Base-by-base conservation (phyloP, 2,888 invertebrate species). In the Ceramica pisi region DNA sequence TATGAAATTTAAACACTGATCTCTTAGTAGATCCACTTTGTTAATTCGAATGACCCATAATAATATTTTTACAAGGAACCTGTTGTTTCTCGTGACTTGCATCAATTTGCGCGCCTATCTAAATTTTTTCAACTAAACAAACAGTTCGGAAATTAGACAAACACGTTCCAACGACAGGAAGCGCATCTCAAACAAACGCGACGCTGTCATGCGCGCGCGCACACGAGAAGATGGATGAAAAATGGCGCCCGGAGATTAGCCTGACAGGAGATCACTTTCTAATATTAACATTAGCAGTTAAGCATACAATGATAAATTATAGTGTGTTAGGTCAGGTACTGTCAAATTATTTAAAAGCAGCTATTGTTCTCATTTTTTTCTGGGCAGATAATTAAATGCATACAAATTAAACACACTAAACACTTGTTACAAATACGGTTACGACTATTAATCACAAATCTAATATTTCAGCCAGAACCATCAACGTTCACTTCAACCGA, bases 81-180 rank as follows among this genome's bases (percentile, higher is more conserved):
- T 78, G 74, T 88, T 88, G 64, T 56, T 88, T 85, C 85, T 86
- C 89, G 88, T 94, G 94, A 93, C 93, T 92, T 89, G 93, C 92
- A 88, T 92, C 90, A 90, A 91, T 92, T 91, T 87, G 89, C 88
- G 83, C 79, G 84, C 86, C 88, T 89, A 90, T 90, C 86, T 86
- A 87, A 90, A 89, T 86, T 90, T 90, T 90, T 90, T 86, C 73
- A 80, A 86, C 88, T 90, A 86, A 88, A 87, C 87, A 91, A 93
- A 93, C 92, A 91, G 88, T 91, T 90, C 85, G 87, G 85, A 90
- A 90, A 93, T 92, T 92, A 92, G 89, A 91, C 89, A 94, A 94
- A 93, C 92, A 94, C 85, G 87, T 67, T 71, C 71, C 53, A 83
- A 76, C 79, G 88, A 88, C 90, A 90, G 89, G 89, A 88, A 88